Conservation (phyloP, 2,888 invertebrate species). For the Apamea sordens region DNA sequence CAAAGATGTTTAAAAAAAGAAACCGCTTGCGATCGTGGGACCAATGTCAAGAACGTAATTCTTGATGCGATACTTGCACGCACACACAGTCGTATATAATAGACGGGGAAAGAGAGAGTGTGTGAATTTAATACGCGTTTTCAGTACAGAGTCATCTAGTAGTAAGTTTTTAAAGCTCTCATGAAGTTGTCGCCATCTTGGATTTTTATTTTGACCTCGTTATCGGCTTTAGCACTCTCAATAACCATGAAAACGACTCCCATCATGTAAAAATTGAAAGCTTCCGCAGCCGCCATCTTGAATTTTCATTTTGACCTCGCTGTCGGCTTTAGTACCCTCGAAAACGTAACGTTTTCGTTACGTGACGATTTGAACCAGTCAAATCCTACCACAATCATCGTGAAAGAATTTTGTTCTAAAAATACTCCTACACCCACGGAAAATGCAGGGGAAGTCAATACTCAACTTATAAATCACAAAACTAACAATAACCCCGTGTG, state of each 20-base stretch:
- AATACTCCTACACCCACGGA: background rate
- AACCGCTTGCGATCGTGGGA: background rate
- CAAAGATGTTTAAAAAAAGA: background rate
- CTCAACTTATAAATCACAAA: background rate
- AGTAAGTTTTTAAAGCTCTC: background rate
- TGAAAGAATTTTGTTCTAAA: background rate
- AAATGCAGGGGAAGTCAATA: background rate
- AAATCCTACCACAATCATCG: background rate
- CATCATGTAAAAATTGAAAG: no score
- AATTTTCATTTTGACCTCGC: background rate
- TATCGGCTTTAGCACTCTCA: no score
- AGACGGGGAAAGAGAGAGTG: background rate
- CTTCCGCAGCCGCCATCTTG: no score
- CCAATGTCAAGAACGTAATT: no score
- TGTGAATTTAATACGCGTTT: background rate
- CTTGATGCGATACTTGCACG: no score
- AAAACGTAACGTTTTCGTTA: background rate
- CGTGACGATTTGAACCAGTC: background rate
- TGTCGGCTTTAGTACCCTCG: no score
- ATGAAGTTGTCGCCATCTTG: background rate
- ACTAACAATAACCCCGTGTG: rapidly evolving
- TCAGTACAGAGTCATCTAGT: background rate
- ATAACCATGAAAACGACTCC: no score
- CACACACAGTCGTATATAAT: no score
- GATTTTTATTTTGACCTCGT: no score